Percentiles rank a stretch among this genome's conserved stretches.
Evolutionary conservation across 1,140 invertebrate species (phyloP).

Genomic region (Diorhabda sublineata): DNA sequence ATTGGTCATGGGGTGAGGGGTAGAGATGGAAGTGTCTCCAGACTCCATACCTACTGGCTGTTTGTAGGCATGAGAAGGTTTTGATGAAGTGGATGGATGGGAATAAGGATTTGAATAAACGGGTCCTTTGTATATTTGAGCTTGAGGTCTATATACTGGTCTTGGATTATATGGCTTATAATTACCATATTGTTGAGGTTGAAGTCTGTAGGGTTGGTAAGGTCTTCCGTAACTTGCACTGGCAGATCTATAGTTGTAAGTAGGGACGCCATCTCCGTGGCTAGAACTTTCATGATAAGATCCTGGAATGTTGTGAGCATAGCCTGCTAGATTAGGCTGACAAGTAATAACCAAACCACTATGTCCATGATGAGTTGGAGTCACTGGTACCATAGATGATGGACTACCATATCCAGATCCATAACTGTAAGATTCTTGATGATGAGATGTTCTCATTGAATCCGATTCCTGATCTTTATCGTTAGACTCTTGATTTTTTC

Average conservation of each 20-base stretch:
- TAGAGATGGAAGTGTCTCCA: no score
- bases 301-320: constrained; percentile 29
- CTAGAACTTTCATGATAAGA: constrained; percentile 5
- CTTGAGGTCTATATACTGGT: constrained; percentile 15
- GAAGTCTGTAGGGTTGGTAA: constrained; percentile 18
- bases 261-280: constrained; percentile 8
- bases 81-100: constrained; percentile 6
- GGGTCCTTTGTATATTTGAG: constrained; percentile 13
- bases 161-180: constrained; percentile 11
- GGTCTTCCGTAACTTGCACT: constrained; percentile 21
- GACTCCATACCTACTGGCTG: background rate
- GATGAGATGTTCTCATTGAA: background rate
- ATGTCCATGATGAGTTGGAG: constrained; percentile 26
- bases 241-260: constrained; percentile 26
- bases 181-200: constrained; percentile 18
- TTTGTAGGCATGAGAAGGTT: background rate
- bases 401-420: background rate
- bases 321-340: constrained; percentile 44
- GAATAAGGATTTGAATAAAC: constrained; percentile 11
- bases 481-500: background rate
- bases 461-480: background rate
- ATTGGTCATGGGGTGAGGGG: no score
- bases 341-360: constrained; percentile 44
- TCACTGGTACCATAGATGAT: no score
- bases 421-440: background rate